Evolutionary conservation across 2,888 invertebrate species (phyloP), one percentile per base, ranked within the genome.

Genomic region (Cataglyphis altisquamis): DNA sequence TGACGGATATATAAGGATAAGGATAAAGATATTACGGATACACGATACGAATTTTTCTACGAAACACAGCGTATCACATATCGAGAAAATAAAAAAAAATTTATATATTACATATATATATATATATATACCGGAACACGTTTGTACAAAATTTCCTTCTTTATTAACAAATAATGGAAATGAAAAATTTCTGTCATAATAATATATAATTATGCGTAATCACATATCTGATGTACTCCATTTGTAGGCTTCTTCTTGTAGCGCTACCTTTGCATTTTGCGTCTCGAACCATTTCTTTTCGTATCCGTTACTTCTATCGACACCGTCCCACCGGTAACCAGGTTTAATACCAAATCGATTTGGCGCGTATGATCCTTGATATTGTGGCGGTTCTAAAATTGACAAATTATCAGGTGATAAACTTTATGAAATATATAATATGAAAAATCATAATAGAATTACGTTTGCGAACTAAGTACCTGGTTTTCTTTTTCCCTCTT

Each of bases 311-410:
- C 99, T 99, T 32, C 99, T 96, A 95, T 99, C 98, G 0, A 99
- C 99, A 0, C 99, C 99, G 94, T 99, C 99, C 99, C 99, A 99
- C 18, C 99, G 96, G 95, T 98, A 98, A 0, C 99, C 99, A 0
- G 99, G 99, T 10, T 96, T 95, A 77, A 99, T 98, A 84, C 97
- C 97, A 95, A 97, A 99, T 1, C 99, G 96, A 95, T 99, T 99
- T 18, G 99, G 98, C 78, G 98, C 97, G 91, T 96, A 98, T 41
- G 97, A 97, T 0, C 99, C 99, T 92, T 97, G 96, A 94, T 98
- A 99, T 10, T 95, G 95, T 0, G 97, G 98, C 92, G 96, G 96
- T 67, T 96, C 97, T 96, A 90, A 45, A 93, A 94, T 48, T 57
- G 55, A 29, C 6, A 36, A 57, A 48, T n/a, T 21, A 36, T 72